Evolutionary conservation across 92 coral and sea anemone species (phyloP).

Genomic region (Zoanthus gigantus): DNA sequence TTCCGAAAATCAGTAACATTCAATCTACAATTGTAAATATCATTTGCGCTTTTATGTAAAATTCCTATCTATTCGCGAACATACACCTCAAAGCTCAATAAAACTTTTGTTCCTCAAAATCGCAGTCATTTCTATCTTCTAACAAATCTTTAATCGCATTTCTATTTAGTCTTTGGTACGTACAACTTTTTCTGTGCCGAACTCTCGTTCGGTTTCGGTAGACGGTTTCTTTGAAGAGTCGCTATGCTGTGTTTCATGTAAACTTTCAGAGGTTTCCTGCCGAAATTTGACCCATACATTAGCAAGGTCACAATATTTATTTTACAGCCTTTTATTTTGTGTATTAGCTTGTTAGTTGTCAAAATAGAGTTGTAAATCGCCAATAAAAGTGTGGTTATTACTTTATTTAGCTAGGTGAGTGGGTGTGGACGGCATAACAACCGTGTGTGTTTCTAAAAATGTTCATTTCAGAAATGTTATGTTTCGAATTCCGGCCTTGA

Average conservation of each 20-base stretch:
- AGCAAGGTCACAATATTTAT: slow-evolving; percentile 2
- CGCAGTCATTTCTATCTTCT: too few relatives aligned
- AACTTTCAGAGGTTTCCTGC: not conserved
- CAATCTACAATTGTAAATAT: not conserved
- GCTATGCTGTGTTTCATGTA: not conserved
- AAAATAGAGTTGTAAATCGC: not conserved
- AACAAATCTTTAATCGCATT: too few relatives aligned
- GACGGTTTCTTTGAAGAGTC: not conserved
- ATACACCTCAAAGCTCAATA: too few relatives aligned
- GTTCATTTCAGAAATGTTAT: not conserved
- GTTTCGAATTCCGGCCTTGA: not conserved
- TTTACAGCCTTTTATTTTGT: slow-evolving; percentile 2
- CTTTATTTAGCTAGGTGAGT: not conserved
- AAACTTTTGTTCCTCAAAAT: too few relatives aligned
- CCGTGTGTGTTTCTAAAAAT: not conserved
- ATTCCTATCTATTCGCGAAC: too few relatives aligned
- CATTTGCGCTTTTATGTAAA: not conserved
- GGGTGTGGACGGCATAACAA: not conserved
- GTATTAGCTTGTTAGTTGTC: slow-evolving; percentile 12
- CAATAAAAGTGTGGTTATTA: not conserved
- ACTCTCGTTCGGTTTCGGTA: too few relatives aligned
- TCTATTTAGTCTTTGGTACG: too few relatives aligned
- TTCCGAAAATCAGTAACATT: not conserved
- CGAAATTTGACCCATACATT: not conserved
- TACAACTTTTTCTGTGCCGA: too few relatives aligned